Evolutionary conservation across 2,888 invertebrate genomes (phyloP).

Genomic region (Nomada fucata): DNA sequence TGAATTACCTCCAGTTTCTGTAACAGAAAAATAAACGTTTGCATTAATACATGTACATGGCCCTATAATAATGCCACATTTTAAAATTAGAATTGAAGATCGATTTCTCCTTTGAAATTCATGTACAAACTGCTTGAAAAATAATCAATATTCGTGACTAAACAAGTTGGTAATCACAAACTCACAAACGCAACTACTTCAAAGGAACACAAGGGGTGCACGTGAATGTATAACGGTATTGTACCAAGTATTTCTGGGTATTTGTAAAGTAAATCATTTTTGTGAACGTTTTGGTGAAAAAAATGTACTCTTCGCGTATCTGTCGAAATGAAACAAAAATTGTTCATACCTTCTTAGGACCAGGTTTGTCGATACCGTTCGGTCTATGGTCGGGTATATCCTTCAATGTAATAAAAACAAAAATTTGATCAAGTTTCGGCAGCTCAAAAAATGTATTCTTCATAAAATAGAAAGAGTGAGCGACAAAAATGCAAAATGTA

Average conservation of each 20-base stretch:
- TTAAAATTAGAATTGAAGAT: background rate
- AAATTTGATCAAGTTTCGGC: background rate
- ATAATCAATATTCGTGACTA: background rate
- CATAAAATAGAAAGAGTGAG: background rate
- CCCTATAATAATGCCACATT: background rate
- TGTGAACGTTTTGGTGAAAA: background rate
- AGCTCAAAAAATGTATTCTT: background rate
- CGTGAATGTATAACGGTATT: background rate
- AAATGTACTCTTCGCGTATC: background rate
- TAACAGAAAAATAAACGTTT: slow-evolving; percentile 62
- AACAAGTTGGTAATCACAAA: background rate
- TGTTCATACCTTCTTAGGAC: slow-evolving; percentile 78
- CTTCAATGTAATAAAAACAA: slow-evolving; percentile 75
- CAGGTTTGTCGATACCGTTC: slow-evolving; percentile 82
- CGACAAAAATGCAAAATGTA: background rate
- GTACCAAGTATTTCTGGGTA: slow-evolving; percentile 1
- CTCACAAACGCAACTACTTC: background rate
- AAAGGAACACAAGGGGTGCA: background rate
- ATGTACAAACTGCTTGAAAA: background rate
- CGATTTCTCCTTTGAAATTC: background rate
- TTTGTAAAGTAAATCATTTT: slow-evolving; percentile 8
- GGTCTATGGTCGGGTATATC: slow-evolving; percentile 79
- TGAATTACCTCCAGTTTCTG: slow-evolving; percentile 77
- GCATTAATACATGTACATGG: background rate
- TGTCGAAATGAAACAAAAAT: slow-evolving; percentile 53